Percentiles rank a stretch among this genome's conserved stretches.
Conservation (phyloP, 2,888 invertebrate genomes). For the Drosophila neotestacea region DNA sequence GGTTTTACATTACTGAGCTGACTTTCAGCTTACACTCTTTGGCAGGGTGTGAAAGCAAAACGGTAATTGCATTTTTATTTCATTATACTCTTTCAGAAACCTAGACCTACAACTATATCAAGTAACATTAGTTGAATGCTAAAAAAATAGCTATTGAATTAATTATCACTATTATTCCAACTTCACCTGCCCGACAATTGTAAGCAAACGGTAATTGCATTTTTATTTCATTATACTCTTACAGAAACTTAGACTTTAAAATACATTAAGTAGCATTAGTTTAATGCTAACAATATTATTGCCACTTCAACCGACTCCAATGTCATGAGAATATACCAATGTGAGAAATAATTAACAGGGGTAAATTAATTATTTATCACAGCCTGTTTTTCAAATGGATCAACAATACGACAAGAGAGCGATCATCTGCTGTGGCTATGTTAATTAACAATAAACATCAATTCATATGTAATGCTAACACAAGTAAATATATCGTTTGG, state of each 20-base stretch:
- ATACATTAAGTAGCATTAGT: neutral
- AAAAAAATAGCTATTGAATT: neutral
- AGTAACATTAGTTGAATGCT: neutral
- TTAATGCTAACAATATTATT: neutral
- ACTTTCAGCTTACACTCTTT: conserved; percentile 44
- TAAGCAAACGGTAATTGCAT: conserved; percentile 56
- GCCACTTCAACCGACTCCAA: neutral
- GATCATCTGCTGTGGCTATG: neutral
- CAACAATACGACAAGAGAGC: no score
- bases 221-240: conserved; percentile 49
- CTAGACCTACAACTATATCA: conserved; percentile 3
- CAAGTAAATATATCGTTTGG: no score
- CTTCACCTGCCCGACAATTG: neutral
- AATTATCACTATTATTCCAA: neutral
- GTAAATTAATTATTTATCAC: neutral
- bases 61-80: conserved; percentile 62
- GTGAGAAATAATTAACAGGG: no score
- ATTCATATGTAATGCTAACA: neutral
- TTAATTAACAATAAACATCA: neutral
- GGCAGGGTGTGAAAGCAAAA: conserved; percentile 54
- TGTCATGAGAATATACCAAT: neutral
- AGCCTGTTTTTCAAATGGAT: no score
- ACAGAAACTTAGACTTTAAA: conserved; percentile 5
- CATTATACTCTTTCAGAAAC: conserved; percentile 34
- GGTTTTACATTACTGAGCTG: conserved; percentile 53